These are phyloP conservation scores for Calameuta pallipes DNA, from an alignment of 2,888 invertebrate genomes.

Conservation along the genomic window DNA sequence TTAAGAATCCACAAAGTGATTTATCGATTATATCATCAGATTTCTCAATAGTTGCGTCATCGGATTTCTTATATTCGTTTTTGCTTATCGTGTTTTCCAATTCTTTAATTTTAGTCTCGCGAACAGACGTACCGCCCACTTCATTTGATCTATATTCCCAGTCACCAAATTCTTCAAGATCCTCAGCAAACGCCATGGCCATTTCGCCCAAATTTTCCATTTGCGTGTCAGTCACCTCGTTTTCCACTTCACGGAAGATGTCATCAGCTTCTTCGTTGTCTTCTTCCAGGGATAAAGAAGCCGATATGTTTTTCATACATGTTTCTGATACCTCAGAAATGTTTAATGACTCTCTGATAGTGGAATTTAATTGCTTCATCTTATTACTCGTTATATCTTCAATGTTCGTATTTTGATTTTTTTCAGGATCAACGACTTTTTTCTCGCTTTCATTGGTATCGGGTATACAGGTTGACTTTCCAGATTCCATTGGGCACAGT, in stretches of 20 bases:
- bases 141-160: slow-evolving; percentile 19
- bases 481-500: not conserved
- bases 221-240: slow-evolving; percentile 4
- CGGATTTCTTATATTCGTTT: not conserved
- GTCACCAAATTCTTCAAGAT: slow-evolving; percentile 16
- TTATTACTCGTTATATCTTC: not conserved
- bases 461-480: not conserved
- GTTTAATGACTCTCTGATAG: not conserved
- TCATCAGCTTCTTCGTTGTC: slow-evolving; percentile 1
- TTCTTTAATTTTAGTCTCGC: not conserved
- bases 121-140: not conserved
- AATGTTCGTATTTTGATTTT: not conserved
- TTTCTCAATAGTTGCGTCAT: not conserved
- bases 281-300: slow-evolving; percentile 6
- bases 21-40: not conserved
- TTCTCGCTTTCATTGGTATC: not conserved
- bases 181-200: slow-evolving; percentile 1
- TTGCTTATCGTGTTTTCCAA: not conserved
- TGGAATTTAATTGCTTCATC: not conserved
- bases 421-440: not conserved
- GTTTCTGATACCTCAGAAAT: not conserved
- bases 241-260: slow-evolving; percentile 5
- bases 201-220: slow-evolving; percentile 2
- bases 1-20: slow-evolving; percentile 51
- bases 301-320: not conserved